Conservation (phyloP, 2,888 invertebrate species). For the Tachina grossa region DNA sequence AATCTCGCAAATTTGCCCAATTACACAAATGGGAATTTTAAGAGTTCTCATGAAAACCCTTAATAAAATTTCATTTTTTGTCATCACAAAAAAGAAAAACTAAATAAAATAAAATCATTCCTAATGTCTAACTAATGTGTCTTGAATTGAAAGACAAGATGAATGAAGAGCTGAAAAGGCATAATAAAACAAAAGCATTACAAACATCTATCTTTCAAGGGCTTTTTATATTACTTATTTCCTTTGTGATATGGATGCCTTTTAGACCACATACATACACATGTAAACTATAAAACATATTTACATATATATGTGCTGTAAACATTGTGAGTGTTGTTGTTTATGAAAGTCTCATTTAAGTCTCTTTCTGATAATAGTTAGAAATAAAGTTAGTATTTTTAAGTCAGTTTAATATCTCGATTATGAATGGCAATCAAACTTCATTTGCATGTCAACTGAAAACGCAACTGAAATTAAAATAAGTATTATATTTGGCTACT, state of each 20-base stretch:
- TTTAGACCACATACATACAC: not conserved
- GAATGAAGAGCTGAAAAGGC: not conserved
- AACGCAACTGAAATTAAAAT: no score
- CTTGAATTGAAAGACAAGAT: not conserved
- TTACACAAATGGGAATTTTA: no score
- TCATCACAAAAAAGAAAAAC: not conserved
- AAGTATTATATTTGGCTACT: no score
- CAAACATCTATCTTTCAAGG: not conserved
- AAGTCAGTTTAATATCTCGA: no score
- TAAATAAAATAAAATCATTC: slow-evolving; percentile 10
- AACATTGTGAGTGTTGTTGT: not conserved
- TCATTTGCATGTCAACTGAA: no score
- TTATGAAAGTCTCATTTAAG: no score
- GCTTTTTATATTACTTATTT: slow-evolving; percentile 19
- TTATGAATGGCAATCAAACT: no score
- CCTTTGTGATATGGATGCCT: not conserved
- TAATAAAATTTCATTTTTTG: not conserved
- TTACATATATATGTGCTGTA: not conserved
- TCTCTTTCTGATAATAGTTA: not conserved
- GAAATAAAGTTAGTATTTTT: not conserved
- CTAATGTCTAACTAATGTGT: slow-evolving; percentile 13
- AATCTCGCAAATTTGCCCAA: no score
- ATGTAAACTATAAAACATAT: not conserved
- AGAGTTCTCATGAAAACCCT: no score
- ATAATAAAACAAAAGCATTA: not conserved